Conservation (phyloP, 2,888 invertebrate genomes). For the Lasioglossum villosulum region DNA sequence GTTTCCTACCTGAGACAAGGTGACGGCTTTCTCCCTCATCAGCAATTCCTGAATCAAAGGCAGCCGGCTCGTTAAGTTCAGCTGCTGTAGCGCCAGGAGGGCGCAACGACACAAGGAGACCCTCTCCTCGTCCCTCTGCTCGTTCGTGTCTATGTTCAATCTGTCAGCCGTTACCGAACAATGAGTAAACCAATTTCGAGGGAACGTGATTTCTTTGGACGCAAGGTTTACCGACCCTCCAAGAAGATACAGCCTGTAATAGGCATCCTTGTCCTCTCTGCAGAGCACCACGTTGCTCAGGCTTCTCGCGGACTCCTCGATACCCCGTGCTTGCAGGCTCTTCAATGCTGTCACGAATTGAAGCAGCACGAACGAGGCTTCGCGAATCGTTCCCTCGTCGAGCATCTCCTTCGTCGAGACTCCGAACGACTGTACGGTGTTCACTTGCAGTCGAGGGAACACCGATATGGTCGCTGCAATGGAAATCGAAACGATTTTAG, state of each 20-base stretch:
- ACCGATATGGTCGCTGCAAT: constrained; percentile 90
- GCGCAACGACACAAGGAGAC: constrained; percentile 93
- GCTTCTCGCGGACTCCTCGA: constrained; percentile 91
- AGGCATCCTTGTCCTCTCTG: constrained; percentile 88
- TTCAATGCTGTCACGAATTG: constrained; percentile 93
- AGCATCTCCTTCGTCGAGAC: constrained; percentile 85
- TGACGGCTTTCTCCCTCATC: constrained; percentile 88
- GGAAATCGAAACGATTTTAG: background rate
- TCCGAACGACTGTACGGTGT: constrained; percentile 89
- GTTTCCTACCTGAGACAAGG: constrained; percentile 87
- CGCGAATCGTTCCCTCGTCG: constrained; percentile 86
- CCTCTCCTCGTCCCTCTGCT: constrained; percentile 87
- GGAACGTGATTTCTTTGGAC: background rate
- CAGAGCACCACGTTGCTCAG: constrained; percentile 90
- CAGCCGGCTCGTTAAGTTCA: constrained; percentile 89
- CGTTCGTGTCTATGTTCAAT: constrained; percentile 88
- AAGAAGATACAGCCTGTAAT: constrained; percentile 90
- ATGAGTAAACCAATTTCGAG: constrained; percentile 36
- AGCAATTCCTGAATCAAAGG: constrained; percentile 89
- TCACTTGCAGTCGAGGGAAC: constrained; percentile 90
- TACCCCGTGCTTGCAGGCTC: constrained; percentile 92
- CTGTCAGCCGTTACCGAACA: constrained; percentile 81
- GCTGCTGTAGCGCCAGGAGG: constrained; percentile 88
- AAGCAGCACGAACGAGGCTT: constrained; percentile 91
- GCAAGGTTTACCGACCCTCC: constrained; percentile 87